These are phyloP conservation scores for Monodelphis domestica DNA, from an alignment of 2,797 vertebrate species.

Conservation along the genomic window DNA sequence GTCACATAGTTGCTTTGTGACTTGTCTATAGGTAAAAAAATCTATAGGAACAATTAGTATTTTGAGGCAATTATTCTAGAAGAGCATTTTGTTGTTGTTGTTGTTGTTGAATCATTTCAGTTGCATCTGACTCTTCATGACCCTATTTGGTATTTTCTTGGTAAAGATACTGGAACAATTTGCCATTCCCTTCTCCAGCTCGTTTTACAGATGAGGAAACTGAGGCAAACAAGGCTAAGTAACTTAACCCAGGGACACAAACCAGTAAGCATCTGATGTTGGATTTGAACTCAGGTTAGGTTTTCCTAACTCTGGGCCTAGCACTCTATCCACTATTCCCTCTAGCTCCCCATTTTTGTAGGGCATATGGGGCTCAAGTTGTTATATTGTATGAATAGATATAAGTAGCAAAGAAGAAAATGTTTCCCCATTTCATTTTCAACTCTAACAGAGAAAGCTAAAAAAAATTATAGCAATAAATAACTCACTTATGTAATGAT, in stretches of 20 bases:
- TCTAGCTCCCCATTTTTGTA: not conserved
- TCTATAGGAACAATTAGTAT: conserved; percentile 22
- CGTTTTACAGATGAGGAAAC: not conserved
- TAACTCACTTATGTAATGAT: conserved; percentile 1
- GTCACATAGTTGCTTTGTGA: too few species aligned
- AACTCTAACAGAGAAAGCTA: not conserved
- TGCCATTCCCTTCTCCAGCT: not conserved
- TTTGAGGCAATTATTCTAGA: conserved; percentile 11
- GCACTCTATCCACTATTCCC: not conserved
- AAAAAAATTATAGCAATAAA: conserved; percentile 3
- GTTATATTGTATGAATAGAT: not conserved
- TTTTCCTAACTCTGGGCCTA: not conserved
- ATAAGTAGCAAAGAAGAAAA: not conserved
- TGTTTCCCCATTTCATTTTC: not conserved
- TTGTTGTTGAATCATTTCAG: not conserved
- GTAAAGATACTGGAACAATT: not conserved
- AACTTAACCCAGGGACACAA: not conserved
- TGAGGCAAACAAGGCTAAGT: not conserved
- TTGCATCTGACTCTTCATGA: not conserved
- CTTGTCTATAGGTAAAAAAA: not conserved
- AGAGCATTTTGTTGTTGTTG: not conserved
- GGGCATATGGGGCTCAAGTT: not conserved
- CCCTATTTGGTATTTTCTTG: not conserved
- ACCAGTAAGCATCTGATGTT: not conserved
- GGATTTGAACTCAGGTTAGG: not conserved